A percentile compares a stretch with the other conserved stretches of the same genome.
Evolutionary conservation across 1,140 invertebrate species (phyloP).

Genomic region (Pseudomyrmex pallidus): DNA sequence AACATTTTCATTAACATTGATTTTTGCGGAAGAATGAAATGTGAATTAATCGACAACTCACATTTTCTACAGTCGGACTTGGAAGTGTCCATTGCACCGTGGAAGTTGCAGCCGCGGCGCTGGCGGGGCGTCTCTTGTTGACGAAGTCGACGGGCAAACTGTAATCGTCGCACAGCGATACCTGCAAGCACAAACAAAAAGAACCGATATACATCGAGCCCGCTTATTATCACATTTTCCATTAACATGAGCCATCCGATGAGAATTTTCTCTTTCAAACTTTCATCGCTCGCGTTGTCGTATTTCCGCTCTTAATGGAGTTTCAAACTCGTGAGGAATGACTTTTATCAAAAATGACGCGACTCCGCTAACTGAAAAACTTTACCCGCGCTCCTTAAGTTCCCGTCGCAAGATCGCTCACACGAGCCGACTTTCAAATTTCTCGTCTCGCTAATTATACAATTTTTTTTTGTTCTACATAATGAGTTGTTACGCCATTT

Average conservation of each 20-base stretch:
- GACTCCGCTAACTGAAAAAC: conserved; percentile 56
- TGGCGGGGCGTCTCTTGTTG: conserved; percentile 87
- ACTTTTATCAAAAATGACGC: conserved; percentile 43
- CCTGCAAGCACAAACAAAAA: conserved; percentile 86
- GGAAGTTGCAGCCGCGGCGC: conserved; percentile 86
- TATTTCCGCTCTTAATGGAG: conserved; percentile 25
- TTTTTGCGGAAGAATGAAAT: too few species aligned
- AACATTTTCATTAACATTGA: too few species aligned
- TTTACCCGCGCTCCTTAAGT: conserved; percentile 25
- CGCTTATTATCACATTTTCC: conserved; percentile 46
- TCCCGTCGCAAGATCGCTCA: background rate
- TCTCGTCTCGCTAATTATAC: background rate
- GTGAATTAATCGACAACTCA: conserved; percentile 79
- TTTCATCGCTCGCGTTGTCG: conserved; percentile 32
- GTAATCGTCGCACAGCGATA: conserved; percentile 92
- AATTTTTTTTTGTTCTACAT: background rate
- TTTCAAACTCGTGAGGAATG: conserved; percentile 41
- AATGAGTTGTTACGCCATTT: background rate
- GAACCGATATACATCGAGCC: conserved; percentile 19
- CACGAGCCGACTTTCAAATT: conserved; percentile 8
- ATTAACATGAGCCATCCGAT: conserved; percentile 11
- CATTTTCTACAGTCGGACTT: conserved; percentile 88
- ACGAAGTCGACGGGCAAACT: conserved; percentile 92
- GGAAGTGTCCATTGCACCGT: conserved; percentile 85
- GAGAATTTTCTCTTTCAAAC: conserved; percentile 29